Evolutionary conservation across 2,113 vertebrate genomes (phyloP).

Genomic region (Gymnarchus niloticus): DNA sequence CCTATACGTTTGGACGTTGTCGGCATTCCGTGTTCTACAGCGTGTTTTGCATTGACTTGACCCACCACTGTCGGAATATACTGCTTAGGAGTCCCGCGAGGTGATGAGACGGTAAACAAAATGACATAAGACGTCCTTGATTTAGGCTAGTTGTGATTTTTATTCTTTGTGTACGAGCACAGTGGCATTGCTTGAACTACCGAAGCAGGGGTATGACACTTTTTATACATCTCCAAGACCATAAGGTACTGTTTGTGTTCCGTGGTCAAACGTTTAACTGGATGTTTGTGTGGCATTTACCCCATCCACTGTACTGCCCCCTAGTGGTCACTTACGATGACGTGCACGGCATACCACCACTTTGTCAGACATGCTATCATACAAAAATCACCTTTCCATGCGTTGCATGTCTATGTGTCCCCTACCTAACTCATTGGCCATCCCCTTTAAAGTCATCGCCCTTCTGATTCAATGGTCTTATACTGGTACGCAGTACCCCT

Average conservation of each 20-base stretch:
- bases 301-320: neutral
- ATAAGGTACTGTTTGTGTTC: too few species aligned
- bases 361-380: neutral
- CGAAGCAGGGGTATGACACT: neutral
- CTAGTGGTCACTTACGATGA: neutral
- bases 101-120: neutral
- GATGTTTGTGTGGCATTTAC: neutral
- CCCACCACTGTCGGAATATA: neutral
- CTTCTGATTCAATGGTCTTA: neutral
- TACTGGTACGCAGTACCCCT: neutral
- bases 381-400: neutral
- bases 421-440: neutral
- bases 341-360: neutral
- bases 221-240: too few species aligned
- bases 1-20: neutral
- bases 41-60: neutral
- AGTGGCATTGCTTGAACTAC: neutral
- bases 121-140: neutral
- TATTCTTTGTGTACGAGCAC: too few species aligned
- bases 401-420: neutral
- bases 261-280: neutral
- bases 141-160: too few species aligned
- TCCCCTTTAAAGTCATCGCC: neutral
- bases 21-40: neutral
- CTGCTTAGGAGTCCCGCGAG: too few species aligned